Evolutionary conservation across 2,113 vertebrate genomes (phyloP), one percentile per base, ranked within the genome.

Genomic region (Eclectus roratus): DNA sequence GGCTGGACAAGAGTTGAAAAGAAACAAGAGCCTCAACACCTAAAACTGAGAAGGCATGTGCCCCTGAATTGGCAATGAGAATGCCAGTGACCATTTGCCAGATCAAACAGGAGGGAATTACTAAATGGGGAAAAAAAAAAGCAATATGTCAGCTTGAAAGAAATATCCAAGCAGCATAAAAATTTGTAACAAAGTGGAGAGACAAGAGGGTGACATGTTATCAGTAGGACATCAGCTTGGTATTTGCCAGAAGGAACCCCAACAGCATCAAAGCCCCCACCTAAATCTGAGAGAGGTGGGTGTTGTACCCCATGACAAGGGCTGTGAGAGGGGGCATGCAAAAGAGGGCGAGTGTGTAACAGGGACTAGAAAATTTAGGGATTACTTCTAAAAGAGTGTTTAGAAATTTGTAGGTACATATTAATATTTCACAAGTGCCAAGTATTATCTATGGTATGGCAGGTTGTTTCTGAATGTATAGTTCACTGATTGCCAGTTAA

Each of bases 341-440:
- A 13, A 86, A 41, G 29, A 83, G 33, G 37, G 7, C 13, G 27
- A 2, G 11, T 0, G 1, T 14, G 4, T 1, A 5, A 12, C 4
- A 28, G 11, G 35, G 33, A 37, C n/a, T 9, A 68, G 44, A n/a
- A 65, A 35, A 12, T 4, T 13, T 2, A 35, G 44, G 28, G 10
- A 33, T 44, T 18, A 25, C 5, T 27, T 43, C 47, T 1, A 58
- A 18, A 61, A 25, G 4, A 20, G 4, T 2, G 5, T 13, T 76
- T 24, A 60, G 25, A 76, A 80, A 49, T 23, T 0, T 46, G 25
- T 16, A 49, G 31, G 20, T 41, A 28, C 21, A 7, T 8, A 16
- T 27, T 50, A 50, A 4, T 13, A 49, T 37, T 49, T 63, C 46
- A 52, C 29, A 74, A 37, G 13, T 33, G 8, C 4, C 43, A 66